phyloP scores from a whole-genome alignment of 2,797 vertebrate species.

The Pipistrellus kuhlii region DNA sequence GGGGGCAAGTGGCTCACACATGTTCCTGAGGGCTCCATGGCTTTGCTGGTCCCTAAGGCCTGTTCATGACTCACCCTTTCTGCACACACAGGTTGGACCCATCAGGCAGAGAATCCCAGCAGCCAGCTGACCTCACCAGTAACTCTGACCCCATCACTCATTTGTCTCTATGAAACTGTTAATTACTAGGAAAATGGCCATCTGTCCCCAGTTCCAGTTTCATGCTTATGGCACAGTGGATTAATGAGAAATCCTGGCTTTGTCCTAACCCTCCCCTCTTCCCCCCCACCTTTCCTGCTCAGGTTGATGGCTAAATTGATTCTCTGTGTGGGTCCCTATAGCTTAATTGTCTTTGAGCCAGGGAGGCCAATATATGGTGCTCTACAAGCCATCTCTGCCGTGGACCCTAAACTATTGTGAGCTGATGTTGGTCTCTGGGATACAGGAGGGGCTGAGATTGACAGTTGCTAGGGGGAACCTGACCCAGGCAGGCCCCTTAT shows the following conservation, averaged over 20 bases:
- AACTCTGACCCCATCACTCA: not conserved
- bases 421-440: not conserved
- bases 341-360: not conserved
- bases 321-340: not conserved
- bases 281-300: not conserved
- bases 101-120: not conserved
- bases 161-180: conserved; percentile 1
- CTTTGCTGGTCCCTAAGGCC: not conserved
- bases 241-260: conserved; percentile 9
- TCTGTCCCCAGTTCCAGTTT: not conserved
- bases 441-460: not conserved
- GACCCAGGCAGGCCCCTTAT: not conserved
- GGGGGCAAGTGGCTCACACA: fast-evolving
- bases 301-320: not conserved
- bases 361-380: not conserved
- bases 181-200: conserved; percentile 20
- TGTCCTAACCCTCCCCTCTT: not conserved
- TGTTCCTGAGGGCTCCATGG: not conserved
- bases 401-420: not conserved
- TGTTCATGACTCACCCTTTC: not conserved
- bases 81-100: not conserved
- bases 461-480: too few species aligned
- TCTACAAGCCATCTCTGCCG: not conserved
- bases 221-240: not conserved
- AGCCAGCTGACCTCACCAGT: not conserved